A percentile compares a stretch with the other conserved stretches of the same genome.
These are phyloP conservation scores for Zenarchopterus dispar DNA, from an alignment of 2,797 vertebrate species.

Conservation along the genomic window DNA sequence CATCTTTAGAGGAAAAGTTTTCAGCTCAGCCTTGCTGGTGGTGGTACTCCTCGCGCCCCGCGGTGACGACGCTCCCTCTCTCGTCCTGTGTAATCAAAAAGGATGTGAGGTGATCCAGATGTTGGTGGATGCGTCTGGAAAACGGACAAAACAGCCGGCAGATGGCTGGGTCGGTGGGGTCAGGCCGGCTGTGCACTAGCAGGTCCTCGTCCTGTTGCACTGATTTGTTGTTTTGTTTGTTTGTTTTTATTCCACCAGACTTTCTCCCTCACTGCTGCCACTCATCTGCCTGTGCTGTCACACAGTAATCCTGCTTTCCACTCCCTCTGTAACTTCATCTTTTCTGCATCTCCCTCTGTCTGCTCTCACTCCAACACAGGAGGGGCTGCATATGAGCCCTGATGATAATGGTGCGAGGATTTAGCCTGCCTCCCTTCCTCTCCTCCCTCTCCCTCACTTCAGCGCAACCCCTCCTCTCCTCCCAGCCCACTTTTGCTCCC, in stretches of 20 bases:
- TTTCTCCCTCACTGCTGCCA: slow-evolving; percentile 42
- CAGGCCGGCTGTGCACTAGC: slow-evolving; percentile 62
- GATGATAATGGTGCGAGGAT: slow-evolving; percentile 81
- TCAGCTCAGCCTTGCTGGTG: slow-evolving; percentile 25
- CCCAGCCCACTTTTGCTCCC: slow-evolving; percentile 61
- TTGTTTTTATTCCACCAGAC: slow-evolving; percentile 37
- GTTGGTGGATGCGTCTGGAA: slow-evolving; percentile 47
- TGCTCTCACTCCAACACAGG: slow-evolving; percentile 74
- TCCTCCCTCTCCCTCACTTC: slow-evolving; percentile 71
- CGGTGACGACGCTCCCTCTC: slow-evolving; percentile 23
- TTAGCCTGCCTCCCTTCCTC: slow-evolving; percentile 75
- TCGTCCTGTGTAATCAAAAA: slow-evolving; percentile 39
- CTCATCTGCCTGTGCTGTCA: slow-evolving; percentile 64
- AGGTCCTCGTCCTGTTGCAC: slow-evolving; percentile 79
- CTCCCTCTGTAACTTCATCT: slow-evolving; percentile 70
- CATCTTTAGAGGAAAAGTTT: slow-evolving; percentile 61
- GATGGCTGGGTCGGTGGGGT: slow-evolving; percentile 63
- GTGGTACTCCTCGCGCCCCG: slow-evolving; percentile 40
- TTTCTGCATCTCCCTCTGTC: slow-evolving; percentile 68
- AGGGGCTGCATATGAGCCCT: slow-evolving; percentile 78
- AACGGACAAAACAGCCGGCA: slow-evolving; percentile 52
- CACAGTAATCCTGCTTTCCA: slow-evolving; percentile 70
- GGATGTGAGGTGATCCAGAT: slow-evolving; percentile 64
- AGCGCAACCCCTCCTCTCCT: slow-evolving; percentile 64
- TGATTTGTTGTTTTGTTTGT: slow-evolving; percentile 48